Conservation (phyloP, 1,140 invertebrate genomes). For the Drosophila baimaii region DNA sequence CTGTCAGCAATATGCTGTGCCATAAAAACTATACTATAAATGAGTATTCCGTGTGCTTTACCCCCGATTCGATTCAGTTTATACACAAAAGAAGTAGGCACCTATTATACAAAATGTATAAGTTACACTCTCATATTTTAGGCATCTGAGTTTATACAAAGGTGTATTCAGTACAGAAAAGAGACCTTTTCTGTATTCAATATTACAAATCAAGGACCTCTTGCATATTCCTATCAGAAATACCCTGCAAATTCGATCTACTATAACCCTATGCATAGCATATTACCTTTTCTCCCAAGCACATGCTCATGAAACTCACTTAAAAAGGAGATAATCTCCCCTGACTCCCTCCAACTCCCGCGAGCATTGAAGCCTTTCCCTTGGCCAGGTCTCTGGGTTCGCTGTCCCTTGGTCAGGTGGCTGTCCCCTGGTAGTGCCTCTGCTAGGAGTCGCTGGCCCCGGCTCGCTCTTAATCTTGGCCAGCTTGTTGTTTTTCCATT, state of each 20-base stretch:
- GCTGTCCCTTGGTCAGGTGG: slow-evolving; percentile 40
- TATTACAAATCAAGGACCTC: neutral
- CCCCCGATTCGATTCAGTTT: neutral
- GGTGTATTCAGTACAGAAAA: too few relatives aligned
- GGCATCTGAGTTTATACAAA: neutral
- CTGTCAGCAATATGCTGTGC: slow-evolving; percentile 12
- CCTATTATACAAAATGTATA: neutral
- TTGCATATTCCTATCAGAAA: neutral
- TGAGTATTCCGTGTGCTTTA: neutral
- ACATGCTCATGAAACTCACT: slow-evolving; percentile 9
- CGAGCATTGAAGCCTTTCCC: slow-evolving; percentile 4
- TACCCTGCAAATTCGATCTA: neutral
- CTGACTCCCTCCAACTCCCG: slow-evolving; percentile 12
- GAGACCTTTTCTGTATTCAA: too few relatives aligned
- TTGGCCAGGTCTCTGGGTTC: slow-evolving; percentile 8
- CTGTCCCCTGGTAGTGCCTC: slow-evolving; percentile 4
- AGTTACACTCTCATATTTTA: neutral
- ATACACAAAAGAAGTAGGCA: neutral
- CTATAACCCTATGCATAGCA: neutral
- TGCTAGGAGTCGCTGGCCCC: slow-evolving; percentile 17
- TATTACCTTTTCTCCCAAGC: too few relatives aligned
- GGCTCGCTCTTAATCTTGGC: slow-evolving; percentile 37
- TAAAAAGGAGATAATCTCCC: slow-evolving; percentile 15
- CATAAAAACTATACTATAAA: slow-evolving; percentile 15
- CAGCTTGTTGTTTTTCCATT: slow-evolving; percentile 33